Evolutionary conservation across 2,888 invertebrate genomes (phyloP).

Genomic region (Electrophaes corylata): DNA sequence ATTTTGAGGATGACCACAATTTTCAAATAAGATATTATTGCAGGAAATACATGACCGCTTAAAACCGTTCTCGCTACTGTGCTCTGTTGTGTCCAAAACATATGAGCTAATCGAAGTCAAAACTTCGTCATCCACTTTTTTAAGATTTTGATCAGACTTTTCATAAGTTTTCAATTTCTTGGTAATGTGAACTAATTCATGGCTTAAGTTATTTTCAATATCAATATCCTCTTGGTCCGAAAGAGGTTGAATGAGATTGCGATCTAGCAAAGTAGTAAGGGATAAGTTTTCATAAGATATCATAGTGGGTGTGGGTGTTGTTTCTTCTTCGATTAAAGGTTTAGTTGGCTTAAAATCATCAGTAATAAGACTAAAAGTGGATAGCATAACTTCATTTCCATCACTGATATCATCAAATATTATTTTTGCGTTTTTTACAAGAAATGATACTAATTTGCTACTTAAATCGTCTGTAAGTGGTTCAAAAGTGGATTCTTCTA

Average conservation of each 20-base stretch:
- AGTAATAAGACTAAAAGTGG: constrained; percentile 18
- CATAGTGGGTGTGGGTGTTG: constrained; percentile 32
- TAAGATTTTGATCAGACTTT: constrained; percentile 37
- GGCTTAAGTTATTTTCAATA: constrained; percentile 33
- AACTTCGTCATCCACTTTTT: constrained; percentile 26
- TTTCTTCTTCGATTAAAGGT: constrained; percentile 28
- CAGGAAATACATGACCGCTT: constrained; percentile 63
- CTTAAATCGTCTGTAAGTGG: constrained; percentile 42
- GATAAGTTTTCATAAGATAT: constrained; percentile 45
- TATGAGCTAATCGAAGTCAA: constrained; percentile 20
- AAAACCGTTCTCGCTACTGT: constrained; percentile 25
- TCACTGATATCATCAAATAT: constrained; percentile 54
- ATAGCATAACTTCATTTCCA: constrained; percentile 28
- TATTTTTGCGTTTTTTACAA: constrained; percentile 63
- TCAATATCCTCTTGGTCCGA: constrained; percentile 27
- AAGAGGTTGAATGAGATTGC: constrained; percentile 32
- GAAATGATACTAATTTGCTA: constrained; percentile 57
- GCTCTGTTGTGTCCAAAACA: constrained; percentile 13
- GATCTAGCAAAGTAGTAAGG: constrained; percentile 44
- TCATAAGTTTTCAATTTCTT: constrained; percentile 44
- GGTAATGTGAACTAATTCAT: constrained; percentile 40
- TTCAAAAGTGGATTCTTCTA: constrained; percentile 42
- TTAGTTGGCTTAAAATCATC: constrained; percentile 7
- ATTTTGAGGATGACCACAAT: constrained; percentile 60
- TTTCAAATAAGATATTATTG: constrained; percentile 56